Evolutionary conservation across 2,113 vertebrate genomes (phyloP).

Genomic region (Bubalus kerabau): DNA sequence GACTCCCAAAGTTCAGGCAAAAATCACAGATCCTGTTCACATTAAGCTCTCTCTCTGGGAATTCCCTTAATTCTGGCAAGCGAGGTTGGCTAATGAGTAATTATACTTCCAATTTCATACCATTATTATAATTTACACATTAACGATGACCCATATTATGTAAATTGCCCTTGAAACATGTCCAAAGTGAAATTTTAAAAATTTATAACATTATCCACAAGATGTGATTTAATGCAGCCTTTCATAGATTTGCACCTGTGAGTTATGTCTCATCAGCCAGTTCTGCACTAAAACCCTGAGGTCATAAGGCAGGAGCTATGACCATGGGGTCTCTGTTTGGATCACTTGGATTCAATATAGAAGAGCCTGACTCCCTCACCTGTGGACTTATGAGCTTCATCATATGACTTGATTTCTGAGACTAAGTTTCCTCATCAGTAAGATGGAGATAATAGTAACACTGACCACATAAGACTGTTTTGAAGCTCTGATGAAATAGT

Average conservation of each 20-base stretch:
- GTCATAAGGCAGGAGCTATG: not conserved
- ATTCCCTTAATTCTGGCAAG: constrained; percentile 44
- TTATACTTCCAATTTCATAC: constrained; percentile 62
- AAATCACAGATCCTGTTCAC: constrained; percentile 13
- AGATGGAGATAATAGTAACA: not conserved
- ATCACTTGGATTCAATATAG: not conserved
- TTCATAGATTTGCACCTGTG: not conserved
- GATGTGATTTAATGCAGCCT: not conserved
- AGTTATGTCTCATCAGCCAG: not conserved
- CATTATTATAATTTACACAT: constrained; percentile 59
- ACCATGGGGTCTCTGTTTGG: not conserved
- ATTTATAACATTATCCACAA: not conserved
- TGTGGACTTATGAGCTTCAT: not conserved
- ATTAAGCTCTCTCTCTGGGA: constrained; percentile 29
- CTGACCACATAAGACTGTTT: fast-evolving
- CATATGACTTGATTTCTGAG: not conserved
- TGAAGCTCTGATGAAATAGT: not conserved
- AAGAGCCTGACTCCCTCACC: not conserved
- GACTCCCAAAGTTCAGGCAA: constrained; percentile 27
- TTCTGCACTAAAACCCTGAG: not conserved
- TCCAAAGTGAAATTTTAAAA: constrained; percentile 44
- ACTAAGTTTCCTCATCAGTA: not conserved
- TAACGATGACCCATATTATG: constrained; percentile 52
- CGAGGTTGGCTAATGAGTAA: constrained; percentile 58
- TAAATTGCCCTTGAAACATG: constrained; percentile 65